Base-by-base conservation (phyloP, 2,113 vertebrate species). In the Odocoileus virginianus region DNA sequence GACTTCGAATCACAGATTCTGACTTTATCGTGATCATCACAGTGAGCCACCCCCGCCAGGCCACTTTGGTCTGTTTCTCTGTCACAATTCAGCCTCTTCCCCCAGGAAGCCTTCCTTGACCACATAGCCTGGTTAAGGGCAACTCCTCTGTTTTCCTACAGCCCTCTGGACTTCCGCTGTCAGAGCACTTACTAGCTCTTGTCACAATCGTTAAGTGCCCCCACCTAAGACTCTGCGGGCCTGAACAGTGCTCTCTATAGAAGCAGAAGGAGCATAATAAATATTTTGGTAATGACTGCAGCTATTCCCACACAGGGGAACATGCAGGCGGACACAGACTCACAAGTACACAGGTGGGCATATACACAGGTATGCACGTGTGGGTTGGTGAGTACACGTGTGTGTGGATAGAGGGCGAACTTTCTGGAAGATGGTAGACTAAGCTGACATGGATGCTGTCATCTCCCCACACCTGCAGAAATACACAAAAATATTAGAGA, bases 91-190 rank as follows among this genome's bases (percentile, higher is more conserved):
- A 64, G 15, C 50, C 33, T 92, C 94, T 89, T 78, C 95, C n/a
- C 88, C 82, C 43, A 28, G 88, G 94, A 94, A 95, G 52, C 30
- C 88, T 74, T 81, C 95, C 82, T 85, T 55, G 89, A 84, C n/a
- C 10, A 11, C 57, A 67, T 8, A 19, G 11, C 71, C 86, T 78
- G 47, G 2, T 50, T 64, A 54, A 43, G 17, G 33, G 23, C 25
- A 16, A 55, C 28, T 83, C 50, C 1, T 87, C 50, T 64, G 1
- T 30, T 60, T 43, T 94, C 87, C n/a, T 8, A 4, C 15, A 84
- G 79, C 60, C 84, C 95, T 86, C 47, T 25, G 43, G 60, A 52
- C 33, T 13, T 47, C 81, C 23, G 67, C 60, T 7, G 1, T 88
- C 64, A 36, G 88, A 87, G 58, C 19, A 30, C 64, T 58, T 58